phyloP scores from a whole-genome alignment of 2,113 vertebrate genomes.

The Ammodytes marinus region DNA sequence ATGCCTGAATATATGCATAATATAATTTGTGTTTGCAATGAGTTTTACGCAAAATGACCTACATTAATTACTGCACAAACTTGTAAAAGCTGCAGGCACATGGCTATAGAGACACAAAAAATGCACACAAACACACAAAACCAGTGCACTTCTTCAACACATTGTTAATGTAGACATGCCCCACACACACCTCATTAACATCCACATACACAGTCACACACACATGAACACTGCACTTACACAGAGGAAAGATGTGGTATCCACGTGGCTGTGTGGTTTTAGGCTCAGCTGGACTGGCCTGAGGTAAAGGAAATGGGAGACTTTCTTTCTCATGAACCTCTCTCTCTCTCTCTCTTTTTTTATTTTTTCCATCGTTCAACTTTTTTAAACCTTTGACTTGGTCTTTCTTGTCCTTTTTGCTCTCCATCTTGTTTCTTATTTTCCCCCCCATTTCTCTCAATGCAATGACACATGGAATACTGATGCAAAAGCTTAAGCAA shows the following conservation, averaged over 20 bases:
- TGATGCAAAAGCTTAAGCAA: neutral
- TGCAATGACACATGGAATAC: neutral
- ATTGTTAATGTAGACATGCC: constrained; percentile 23
- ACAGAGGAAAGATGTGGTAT: constrained; percentile 30
- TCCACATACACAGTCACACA: neutral
- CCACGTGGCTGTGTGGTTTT: constrained; percentile 58
- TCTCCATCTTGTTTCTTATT: neutral
- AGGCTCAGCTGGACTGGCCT: constrained; percentile 49
- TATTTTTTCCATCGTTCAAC: constrained; percentile 13
- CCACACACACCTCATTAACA: neutral
- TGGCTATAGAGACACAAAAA: neutral
- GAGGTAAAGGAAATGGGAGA: constrained; percentile 43
- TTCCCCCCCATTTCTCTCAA: neutral
- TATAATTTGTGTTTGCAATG: neutral
- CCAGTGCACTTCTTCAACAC: constrained; percentile 16
- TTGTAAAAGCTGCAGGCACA: neutral
- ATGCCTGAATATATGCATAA: neutral
- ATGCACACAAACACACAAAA: neutral
- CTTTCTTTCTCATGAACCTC: constrained; percentile 28
- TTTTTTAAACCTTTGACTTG: constrained; percentile 16
- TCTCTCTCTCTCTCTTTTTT: constrained; percentile 15
- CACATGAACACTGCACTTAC: neutral
- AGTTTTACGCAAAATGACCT: neutral
- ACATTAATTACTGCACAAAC: neutral
- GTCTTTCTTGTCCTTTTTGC: neutral